Evolutionary conservation across 30 jellyfish, hydroid and myxozoan genomes (phyloP).

Genomic region (Aurelia coerulea): DNA sequence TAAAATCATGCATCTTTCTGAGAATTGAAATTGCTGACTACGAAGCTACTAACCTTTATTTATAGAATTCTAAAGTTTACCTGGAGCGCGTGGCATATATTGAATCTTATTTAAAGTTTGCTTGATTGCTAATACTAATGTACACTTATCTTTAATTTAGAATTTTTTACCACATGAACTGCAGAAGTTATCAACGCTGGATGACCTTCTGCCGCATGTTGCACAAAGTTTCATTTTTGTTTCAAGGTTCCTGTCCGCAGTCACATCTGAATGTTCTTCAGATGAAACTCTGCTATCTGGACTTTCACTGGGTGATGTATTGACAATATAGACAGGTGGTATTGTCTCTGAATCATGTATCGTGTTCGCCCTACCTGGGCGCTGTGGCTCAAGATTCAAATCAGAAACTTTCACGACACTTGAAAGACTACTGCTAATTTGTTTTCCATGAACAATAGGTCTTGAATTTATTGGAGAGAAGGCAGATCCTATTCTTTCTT

Average conservation of each 20-base stretch:
- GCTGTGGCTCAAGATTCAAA: slow-evolving; percentile 7
- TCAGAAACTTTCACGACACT: slow-evolving; percentile 10
- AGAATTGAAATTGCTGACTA: no score
- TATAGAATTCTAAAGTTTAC: no score
- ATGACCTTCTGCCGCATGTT: slow-evolving; percentile 49
- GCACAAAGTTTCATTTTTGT: slow-evolving; percentile 27
- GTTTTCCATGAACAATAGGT: slow-evolving; percentile 32
- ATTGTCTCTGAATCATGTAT: slow-evolving; percentile 42
- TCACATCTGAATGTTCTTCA: slow-evolving; percentile 30
- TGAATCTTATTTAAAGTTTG: no score
- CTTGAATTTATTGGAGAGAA: slow-evolving; percentile 58
- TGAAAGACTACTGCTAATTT: slow-evolving; percentile 1
- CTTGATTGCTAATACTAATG: no score
- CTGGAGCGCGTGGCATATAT: no score
- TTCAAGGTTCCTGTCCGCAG: slow-evolving; percentile 23
- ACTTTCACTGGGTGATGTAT: slow-evolving; percentile 70
- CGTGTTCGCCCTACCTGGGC: not conserved
- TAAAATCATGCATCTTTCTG: no score
- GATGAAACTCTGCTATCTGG: slow-evolving; percentile 60
- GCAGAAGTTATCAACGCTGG: slow-evolving; percentile 56
- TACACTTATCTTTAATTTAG: not conserved
- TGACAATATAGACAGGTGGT: slow-evolving; percentile 70
- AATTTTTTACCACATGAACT: slow-evolving; percentile 65
- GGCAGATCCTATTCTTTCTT: slow-evolving; percentile 65
- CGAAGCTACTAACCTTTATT: no score